Evolutionary conservation across 1,140 invertebrate genomes (phyloP).

Genomic region (Hormaphis cornu): DNA sequence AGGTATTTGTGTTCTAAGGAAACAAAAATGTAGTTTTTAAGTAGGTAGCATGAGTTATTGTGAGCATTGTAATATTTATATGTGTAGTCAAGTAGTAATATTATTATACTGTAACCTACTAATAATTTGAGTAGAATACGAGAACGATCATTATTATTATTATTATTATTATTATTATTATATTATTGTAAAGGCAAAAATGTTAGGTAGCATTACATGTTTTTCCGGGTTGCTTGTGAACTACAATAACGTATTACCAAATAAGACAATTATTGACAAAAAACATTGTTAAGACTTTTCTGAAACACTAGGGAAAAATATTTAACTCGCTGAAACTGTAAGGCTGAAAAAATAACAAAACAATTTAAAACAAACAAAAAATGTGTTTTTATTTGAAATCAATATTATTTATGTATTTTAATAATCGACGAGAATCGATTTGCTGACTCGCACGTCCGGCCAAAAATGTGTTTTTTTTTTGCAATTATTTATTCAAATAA

Average conservation of each 20-base stretch:
- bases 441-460: too few relatives aligned
- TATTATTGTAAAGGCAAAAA: constrained; percentile 11
- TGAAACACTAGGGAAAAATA: constrained; percentile 32
- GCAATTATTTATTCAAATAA: too few relatives aligned
- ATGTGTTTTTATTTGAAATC: constrained; percentile 20
- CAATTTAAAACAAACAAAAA: constrained; percentile 19
- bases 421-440: too few relatives aligned
- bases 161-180: not conserved
- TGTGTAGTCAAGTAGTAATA: constrained; percentile 6
- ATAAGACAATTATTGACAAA: constrained; percentile 29
- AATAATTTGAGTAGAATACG: constrained; percentile 16
- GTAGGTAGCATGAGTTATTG: constrained; percentile 27
- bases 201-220: constrained; percentile 25
- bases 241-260: constrained; percentile 29
- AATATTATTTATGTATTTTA: not conserved
- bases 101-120: constrained; percentile 18
- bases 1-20: constrained; percentile 1
- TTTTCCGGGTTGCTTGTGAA: constrained; percentile 32
- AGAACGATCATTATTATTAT: constrained; percentile 5
- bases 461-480: too few relatives aligned
- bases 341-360: constrained; percentile 33
- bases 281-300: constrained; percentile 32
- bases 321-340: constrained; percentile 32
- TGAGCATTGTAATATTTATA: constrained; percentile 27
- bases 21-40: constrained; percentile 16